Base-by-base conservation (phyloP, 2,888 invertebrate genomes). In the Phyllotreta striolata region DNA sequence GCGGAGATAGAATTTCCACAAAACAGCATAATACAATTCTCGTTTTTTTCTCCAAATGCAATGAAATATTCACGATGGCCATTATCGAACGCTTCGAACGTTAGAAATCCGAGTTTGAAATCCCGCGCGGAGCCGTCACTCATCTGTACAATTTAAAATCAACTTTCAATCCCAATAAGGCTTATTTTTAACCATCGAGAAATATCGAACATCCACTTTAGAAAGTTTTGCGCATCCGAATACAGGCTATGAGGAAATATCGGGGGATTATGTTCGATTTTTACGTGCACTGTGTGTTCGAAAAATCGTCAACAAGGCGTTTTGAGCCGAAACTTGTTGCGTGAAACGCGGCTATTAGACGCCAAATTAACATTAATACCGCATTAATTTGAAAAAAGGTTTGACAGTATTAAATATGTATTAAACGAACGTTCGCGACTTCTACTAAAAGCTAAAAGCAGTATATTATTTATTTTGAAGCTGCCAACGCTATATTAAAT, bases 101-200 rank as follows among this genome's bases (percentile, higher is more conserved):
- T 8, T 24, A 34, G 10, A 46, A 47, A 49, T 49, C 57, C 40
- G 39, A 56, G 38, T 44, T 43, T 38, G 9, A 38, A 34, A 47
- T 57, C 49, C 49, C 40, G 8, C 40, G 13, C 57, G 40, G 40
- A 9, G 24, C 57, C 40, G 57, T 49, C 57, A 57, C 39, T 57
- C 57, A 57, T 57, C 46, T 47, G 57, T 47, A 47, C 57, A 57
- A 57, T 57, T 57, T 57, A 57, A 49, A 47, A 39, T 14, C 52
- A 38, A 57, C 38, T 38, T 14, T 47, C 47, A 38, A 38, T 38
- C 13, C 44, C 14, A 6, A 24, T 24, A 24, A 24, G n/a, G 46
- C 46, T 57, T 38, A 52, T 52, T 52, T 57, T 47, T 47, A 57
- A 39, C 47, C 46, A 39, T 24, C 38, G 10, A 6, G 52, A 52